These are phyloP conservation scores for Podotricha telesiphe DNA, from an alignment of 2,888 invertebrate genomes.

Conservation along the genomic window DNA sequence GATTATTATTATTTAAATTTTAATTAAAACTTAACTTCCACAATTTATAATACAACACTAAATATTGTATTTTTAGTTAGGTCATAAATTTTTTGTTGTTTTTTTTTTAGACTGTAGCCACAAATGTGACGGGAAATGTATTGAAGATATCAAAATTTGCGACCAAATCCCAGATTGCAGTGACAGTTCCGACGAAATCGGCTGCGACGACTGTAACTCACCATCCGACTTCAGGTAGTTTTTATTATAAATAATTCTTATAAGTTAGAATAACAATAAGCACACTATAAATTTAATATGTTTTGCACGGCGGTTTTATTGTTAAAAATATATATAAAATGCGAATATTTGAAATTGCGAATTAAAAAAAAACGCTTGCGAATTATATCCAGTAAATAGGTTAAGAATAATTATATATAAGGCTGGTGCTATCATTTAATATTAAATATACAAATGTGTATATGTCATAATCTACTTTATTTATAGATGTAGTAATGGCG, in stretches of 20 bases:
- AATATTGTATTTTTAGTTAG: too few species aligned
- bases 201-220: constrained; percentile 64
- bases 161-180: constrained; percentile 83
- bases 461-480: constrained; percentile 48
- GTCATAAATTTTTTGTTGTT: neutral
- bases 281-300: neutral
- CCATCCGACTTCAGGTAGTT: constrained; percentile 72
- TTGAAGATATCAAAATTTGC: constrained; percentile 84
- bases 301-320: constrained; percentile 12
- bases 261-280: neutral
- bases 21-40: too few species aligned
- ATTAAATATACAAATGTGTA: neutral
- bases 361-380: neutral
- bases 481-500: constrained; percentile 72
- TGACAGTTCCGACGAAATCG: constrained; percentile 84
- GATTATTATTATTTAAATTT: too few species aligned
- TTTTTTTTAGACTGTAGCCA: constrained; percentile 58
- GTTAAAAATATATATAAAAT: neutral
- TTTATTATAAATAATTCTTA: neutral
- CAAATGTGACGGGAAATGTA: constrained; percentile 83
- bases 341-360: neutral
- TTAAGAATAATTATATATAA: neutral
- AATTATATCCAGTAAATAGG: neutral
- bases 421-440: neutral
- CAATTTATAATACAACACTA: too few species aligned